Evolutionary conservation across 2,888 invertebrate genomes (phyloP), one percentile per base, ranked within the genome.

Genomic region (Amblyjoppa proteus): DNA sequence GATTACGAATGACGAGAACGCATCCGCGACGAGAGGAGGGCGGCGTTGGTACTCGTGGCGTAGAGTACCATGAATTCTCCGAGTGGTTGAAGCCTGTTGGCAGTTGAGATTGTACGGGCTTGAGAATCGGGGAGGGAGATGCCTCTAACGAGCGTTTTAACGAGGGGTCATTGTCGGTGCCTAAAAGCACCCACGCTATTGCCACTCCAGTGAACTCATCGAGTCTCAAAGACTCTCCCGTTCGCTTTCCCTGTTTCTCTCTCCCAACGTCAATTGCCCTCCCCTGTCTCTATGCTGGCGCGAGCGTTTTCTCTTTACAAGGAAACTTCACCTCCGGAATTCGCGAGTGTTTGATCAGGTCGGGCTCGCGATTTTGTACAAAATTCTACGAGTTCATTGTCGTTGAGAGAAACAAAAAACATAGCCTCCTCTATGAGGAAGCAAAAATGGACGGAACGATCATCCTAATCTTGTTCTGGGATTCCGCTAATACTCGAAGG

Each of bases 81-180:
- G 70, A 81, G 84, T 71, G 73, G 66, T 74, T 77, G 73, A 77
- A 81, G 80, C 38, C 70, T 69, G 85, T 83, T 81, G 83, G 85
- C 85, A 83, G 80, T 86, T 53, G 78, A 81, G 83, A 77, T 77
- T 83, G 81, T 86, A 73, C 73, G 77, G 53, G 69, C 74, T 83
- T 70, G 64, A 78, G 83, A 81, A 83, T 51, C 69, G 76, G 88
- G 88, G 78, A 77, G 28, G 25, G 61, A 28, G 74, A 79, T 74
- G 70, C 34, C 64, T 77, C 70, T 86, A 86, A 86, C 83, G 81
- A 86, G 85, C 81, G 70, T 86, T 86, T 83, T 86, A 86, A 86
- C 85, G 85, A 86, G 85, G 81, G 83, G 83, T 86, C 81, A 86
- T 86, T 86, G 85, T 86, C 81, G 85, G 83, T 81, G 85, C 85